Evolutionary conservation across 1,140 invertebrate genomes (phyloP).

Genomic region (Stegodyphus mimosarum): DNA sequence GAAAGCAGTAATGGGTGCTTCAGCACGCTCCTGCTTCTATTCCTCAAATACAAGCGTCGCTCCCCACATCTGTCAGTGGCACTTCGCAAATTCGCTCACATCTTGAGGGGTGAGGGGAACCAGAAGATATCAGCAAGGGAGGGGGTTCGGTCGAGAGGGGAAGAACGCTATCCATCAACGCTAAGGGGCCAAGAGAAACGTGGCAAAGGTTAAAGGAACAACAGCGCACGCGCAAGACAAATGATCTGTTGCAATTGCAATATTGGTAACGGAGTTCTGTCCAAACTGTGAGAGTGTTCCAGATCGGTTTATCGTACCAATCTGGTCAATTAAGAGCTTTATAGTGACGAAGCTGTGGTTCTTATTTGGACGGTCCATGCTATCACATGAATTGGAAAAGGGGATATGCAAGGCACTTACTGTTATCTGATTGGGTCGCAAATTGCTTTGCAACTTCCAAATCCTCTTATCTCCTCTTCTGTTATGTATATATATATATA

Average conservation of each 20-base stretch:
- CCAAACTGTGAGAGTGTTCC: background rate
- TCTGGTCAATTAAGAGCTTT: background rate
- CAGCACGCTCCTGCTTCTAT: background rate
- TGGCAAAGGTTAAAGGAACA: constrained; percentile 38
- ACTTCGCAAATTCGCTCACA: constrained; percentile 16
- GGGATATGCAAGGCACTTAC: background rate
- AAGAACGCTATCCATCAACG: background rate
- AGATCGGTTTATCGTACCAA: background rate
- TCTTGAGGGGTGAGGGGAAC: background rate
- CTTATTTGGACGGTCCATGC: background rate
- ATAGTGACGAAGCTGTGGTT: background rate
- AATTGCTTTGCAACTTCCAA: constrained; percentile 13
- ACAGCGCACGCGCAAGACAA: constrained; percentile 31
- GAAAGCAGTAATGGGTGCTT: background rate
- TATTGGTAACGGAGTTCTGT: background rate
- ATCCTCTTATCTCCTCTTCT: constrained; percentile 7
- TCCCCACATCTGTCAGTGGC: constrained; percentile 32
- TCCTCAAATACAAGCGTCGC: background rate
- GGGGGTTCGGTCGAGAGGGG: background rate
- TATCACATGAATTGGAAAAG: background rate
- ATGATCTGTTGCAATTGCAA: constrained; percentile 23
- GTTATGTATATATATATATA: too few relatives aligned
- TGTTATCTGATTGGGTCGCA: constrained; percentile 28
- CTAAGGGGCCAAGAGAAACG: constrained; percentile 4
- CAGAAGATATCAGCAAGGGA: background rate